Evolutionary conservation across 2,888 invertebrate species (phyloP), one percentile per base, ranked within the genome.

Genomic region (Drosophila multiciliata): DNA sequence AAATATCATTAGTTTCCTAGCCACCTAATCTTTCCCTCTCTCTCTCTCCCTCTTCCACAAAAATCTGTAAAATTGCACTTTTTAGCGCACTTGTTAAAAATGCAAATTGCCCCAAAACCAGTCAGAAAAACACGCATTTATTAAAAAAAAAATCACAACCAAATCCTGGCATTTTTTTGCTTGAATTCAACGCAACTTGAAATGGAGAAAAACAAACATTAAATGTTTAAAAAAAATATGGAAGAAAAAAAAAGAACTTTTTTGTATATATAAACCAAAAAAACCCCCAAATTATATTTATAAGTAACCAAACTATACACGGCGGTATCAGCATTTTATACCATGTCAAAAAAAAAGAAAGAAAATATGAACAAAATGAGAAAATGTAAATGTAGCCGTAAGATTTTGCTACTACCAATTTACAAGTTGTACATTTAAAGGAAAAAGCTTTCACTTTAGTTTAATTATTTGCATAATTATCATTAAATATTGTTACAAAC

Each of bases 51-150:
- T n/a, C 20, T 40, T 52, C 65, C 59, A 60, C 49, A 48, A 45
- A 59, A 23, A 23, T 23, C 23, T 36, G 52, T 81, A 83, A 82
- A 92, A 91, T 91, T 88, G 90, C 89, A 91, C 91, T 89, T 91
- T 91, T 91, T 91, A 92, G 89, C 90, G 89, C 92, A 91, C 92
- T 91, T 87, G 91, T 91, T 91, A 91, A 91, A 91, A 92, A 90
- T 91, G 92, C 91, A 92, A 88, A 90, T 89, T 91, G 79, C 67
- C 73, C 58, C 58, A 61, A 32, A 45, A 63, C 29, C 23, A 59
- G 9, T 55, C 29, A 52, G 2, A 11, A 61, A 42, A 9, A 15
- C 38, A 57, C 23, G 17, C 29, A 55, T 52, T 23, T 52, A 62
- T 38, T 52, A 35, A 50, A 32, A 48, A n/a, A 48, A 26, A 15